Percentiles rank a stretch among this genome's conserved stretches.
These are phyloP conservation scores for Azorinus chamasolen DNA, from an alignment of 2,888 invertebrate species.

Conservation along the genomic window DNA sequence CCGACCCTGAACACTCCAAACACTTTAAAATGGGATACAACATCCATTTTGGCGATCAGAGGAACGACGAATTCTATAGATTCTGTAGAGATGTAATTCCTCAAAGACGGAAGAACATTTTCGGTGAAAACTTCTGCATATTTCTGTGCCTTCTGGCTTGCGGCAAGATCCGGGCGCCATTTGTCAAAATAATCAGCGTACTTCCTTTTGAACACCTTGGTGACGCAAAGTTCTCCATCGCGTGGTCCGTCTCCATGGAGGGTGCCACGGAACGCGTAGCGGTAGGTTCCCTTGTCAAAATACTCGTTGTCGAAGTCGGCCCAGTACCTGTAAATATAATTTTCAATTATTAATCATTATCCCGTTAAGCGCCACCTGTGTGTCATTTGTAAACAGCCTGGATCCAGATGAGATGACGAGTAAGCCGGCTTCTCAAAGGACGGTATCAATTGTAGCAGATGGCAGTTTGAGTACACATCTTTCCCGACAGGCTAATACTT, in stretches of 20 bases:
- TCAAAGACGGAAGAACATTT: slow-evolving; percentile 37
- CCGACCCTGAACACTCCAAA: slow-evolving; percentile 52
- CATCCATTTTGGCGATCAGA: slow-evolving; percentile 60
- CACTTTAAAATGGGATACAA: slow-evolving; percentile 57
- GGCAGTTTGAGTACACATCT: too few relatives aligned
- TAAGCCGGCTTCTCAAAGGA: too few relatives aligned
- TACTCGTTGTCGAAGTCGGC: slow-evolving; percentile 60
- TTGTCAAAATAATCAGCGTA: slow-evolving; percentile 57
- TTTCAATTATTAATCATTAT: too few relatives aligned
- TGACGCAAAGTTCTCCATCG: slow-evolving; percentile 56
- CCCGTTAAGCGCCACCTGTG: too few relatives aligned
- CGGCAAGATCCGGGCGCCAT: slow-evolving; percentile 59
- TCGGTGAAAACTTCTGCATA: slow-evolving; percentile 48
- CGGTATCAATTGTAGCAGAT: too few relatives aligned
- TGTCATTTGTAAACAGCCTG: too few relatives aligned
- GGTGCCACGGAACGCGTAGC: slow-evolving; percentile 61
- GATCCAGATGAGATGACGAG: too few relatives aligned
- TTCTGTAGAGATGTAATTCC: slow-evolving; percentile 36
- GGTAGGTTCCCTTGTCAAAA: slow-evolving; percentile 59
- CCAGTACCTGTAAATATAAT: slow-evolving; percentile 51
- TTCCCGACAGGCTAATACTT: too few relatives aligned
- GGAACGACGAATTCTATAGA: slow-evolving; percentile 57
- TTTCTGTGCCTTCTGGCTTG: slow-evolving; percentile 52
- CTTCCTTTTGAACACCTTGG: slow-evolving; percentile 62
- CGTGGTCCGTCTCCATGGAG: slow-evolving; percentile 60